Evolutionary conservation across 1,140 invertebrate species (phyloP), one percentile per base, ranked within the genome.

Genomic region (Rhopalosiphum maidis): DNA sequence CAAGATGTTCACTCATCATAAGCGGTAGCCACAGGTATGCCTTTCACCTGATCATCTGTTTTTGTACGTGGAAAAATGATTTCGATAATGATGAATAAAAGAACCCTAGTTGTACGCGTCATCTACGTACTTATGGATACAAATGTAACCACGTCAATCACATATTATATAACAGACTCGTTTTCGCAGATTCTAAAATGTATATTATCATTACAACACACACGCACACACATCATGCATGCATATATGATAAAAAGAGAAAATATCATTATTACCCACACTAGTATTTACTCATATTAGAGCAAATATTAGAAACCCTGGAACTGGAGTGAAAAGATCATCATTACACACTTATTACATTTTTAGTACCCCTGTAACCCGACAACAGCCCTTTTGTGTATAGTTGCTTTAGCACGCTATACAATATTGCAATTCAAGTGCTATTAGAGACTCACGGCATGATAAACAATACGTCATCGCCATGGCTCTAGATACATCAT

Each of bases 391-490:
- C 77, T 86, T 85, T 41, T 55, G 77, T 85, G 55, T 85, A n/a
- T 41, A 55, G 91, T 93, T 86, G 91, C 86, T 93, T 93, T 93
- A 93, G 91, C 91, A 43, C 68, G 82, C 35, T n/a, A 54, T 86
- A 93, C 91, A 93, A 93, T 93, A 93, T 93, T 86, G 82, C 91
- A 51, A 83, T 93, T 35, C 48, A 85, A 93, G 91, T 93, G 91
- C 91, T 86, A 93, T 93, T 93, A 93, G 48, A 93, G 82, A 86
- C 48, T 48, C 82, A 93, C 55, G 18, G 18, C 48, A 90, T 22
- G 48, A 83, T 92, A 83, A 92, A 93, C 82, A 86, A 86, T 93
- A 60, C 48, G 82, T 25, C 22, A 7, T 22, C 22, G 55, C 55
- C 9, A n/a, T 41, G 41, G 41, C 41, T 41, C 41, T 41, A 41